Evolutionary conservation across 2,113 vertebrate species (phyloP).

Genomic region (Dipodomys merriami): DNA sequence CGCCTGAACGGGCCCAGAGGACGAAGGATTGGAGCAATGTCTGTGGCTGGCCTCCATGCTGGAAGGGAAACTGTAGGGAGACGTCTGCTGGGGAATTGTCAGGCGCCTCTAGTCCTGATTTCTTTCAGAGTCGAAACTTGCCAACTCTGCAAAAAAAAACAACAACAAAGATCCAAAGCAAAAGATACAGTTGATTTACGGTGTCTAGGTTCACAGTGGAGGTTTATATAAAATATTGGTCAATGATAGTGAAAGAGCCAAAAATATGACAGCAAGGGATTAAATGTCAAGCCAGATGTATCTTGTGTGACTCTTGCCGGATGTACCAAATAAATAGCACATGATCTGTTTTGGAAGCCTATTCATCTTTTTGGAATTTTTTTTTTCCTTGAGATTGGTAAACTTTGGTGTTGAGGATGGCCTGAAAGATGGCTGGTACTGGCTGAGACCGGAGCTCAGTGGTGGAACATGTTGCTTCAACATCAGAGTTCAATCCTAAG

Average conservation of each 20-base stretch:
- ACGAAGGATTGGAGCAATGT: background rate
- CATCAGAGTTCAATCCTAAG: background rate
- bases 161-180: background rate
- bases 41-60: background rate
- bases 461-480: background rate
- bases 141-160: conserved; percentile 5
- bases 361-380: conserved; percentile 11
- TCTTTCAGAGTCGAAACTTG: conserved; percentile 35
- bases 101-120: background rate
- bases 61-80: background rate
- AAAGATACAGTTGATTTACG: conserved; percentile 64
- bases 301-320: conserved; percentile 72
- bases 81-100: background rate
- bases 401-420: background rate
- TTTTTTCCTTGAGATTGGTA: conserved; percentile 7
- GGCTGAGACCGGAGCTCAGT: background rate
- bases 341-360: conserved; percentile 72
- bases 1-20: background rate
- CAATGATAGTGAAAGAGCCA: conserved; percentile 62
- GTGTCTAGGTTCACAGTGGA: conserved; percentile 37
- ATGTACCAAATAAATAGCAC: conserved; percentile 50
- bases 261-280: conserved; percentile 72
- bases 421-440: conserved; percentile 12
- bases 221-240: conserved; percentile 52
- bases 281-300: conserved; percentile 64